Percentiles rank a stretch among this genome's conserved stretches.
Conservation (phyloP, 2,888 invertebrate genomes). For the Diogma glabrata region DNA sequence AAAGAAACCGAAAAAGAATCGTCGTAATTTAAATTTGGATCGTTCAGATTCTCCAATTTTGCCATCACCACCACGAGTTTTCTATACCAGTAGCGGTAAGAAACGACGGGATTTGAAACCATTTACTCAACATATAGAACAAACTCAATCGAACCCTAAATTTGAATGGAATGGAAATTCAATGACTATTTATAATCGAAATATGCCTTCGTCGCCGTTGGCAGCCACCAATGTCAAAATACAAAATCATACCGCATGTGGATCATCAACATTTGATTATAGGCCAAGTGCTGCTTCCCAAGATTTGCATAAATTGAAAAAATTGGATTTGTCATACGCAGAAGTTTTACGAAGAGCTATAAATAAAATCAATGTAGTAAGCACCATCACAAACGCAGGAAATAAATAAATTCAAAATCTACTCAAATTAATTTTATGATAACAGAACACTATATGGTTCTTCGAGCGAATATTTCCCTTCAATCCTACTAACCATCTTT, state of each 20-base stretch:
- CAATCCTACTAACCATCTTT: too few relatives aligned
- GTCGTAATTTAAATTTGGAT: constrained; percentile 43
- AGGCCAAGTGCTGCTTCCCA: constrained; percentile 66
- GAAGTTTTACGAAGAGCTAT: constrained; percentile 66
- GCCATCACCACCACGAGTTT: constrained; percentile 53
- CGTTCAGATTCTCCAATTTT: constrained; percentile 59
- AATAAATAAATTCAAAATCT: too few relatives aligned
- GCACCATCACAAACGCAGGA: constrained; percentile 7
- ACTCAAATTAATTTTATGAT: too few relatives aligned
- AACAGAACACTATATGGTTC: too few relatives aligned
- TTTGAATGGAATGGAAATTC: constrained; percentile 59
- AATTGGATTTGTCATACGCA: constrained; percentile 73
- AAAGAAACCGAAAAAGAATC: constrained; percentile 55
- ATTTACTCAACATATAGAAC: constrained; percentile 33
- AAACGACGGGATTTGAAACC: constrained; percentile 45
- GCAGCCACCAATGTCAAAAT: constrained; percentile 41
- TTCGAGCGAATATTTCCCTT: too few relatives aligned
- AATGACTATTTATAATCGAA: constrained; percentile 53
- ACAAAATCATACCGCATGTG: constrained; percentile 33
- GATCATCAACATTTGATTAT: constrained; percentile 36
- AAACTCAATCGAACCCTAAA: constrained; percentile 14
- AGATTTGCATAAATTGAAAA: constrained; percentile 68
- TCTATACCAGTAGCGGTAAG: constrained; percentile 44
- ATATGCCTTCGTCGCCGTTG: constrained; percentile 44
- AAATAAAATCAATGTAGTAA: constrained; percentile 28